Conservation (phyloP, 2,797 vertebrate genomes). For the Crocodylus rhombifer region DNA sequence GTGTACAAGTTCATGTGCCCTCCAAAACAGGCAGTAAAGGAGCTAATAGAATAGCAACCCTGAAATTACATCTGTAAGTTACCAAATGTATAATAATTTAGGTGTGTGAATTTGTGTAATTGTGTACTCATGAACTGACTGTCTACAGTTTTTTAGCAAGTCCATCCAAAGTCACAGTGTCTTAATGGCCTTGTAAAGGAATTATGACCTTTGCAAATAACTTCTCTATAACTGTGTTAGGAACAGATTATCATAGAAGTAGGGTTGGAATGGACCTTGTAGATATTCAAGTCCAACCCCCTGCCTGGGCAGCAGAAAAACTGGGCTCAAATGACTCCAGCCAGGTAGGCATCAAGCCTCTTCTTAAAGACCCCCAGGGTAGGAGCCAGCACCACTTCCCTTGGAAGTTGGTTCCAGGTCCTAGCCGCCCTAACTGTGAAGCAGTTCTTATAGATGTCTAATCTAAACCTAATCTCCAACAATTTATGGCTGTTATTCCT, state of each 20-base stretch:
- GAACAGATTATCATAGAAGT: constrained; percentile 60
- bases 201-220: constrained; percentile 76
- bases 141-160: constrained; percentile 64
- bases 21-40: constrained; percentile 9
- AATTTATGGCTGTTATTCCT: too few species aligned
- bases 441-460: too few species aligned
- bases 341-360: too few species aligned
- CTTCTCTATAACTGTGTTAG: constrained; percentile 74
- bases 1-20: constrained; percentile 20
- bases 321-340: too few species aligned
- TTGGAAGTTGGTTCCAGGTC: too few species aligned
- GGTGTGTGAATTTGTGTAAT: constrained; percentile 63
- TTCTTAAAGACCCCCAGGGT: too few species aligned
- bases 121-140: constrained; percentile 50
- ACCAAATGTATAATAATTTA: constrained; percentile 36
- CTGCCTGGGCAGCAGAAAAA: too few species aligned
- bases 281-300: too few species aligned
- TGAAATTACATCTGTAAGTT: neutral
- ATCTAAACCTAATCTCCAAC: too few species aligned
- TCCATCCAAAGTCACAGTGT: constrained; percentile 68
- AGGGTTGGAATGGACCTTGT: too few species aligned
- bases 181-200: constrained; percentile 74
- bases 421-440: too few species aligned
- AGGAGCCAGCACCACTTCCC: too few species aligned
- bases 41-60: constrained; percentile 26